Conservation (phyloP, 2,113 vertebrate genomes). For the Etheostoma cragini region DNA sequence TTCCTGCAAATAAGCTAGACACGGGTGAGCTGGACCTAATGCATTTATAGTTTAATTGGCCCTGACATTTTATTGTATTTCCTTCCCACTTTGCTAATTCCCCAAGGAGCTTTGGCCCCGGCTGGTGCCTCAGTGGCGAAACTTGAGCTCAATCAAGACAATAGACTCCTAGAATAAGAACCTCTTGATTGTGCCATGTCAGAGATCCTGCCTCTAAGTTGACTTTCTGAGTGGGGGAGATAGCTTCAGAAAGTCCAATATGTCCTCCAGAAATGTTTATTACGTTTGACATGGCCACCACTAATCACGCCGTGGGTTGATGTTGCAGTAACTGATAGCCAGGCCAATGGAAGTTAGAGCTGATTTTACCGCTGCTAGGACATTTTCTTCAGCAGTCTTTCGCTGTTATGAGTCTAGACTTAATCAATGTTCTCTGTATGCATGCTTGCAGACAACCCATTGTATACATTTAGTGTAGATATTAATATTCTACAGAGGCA, state of each 20-base stretch:
- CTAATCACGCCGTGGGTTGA: slow-evolving; percentile 59
- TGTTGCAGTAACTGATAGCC: slow-evolving; percentile 70
- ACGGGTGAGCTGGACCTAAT: slow-evolving; percentile 52
- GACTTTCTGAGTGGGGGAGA: slow-evolving; percentile 31
- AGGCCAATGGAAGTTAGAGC: slow-evolving; percentile 21
- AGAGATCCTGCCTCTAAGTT: slow-evolving; percentile 70
- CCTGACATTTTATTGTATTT: slow-evolving; percentile 80
- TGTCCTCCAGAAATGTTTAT: slow-evolving; percentile 46
- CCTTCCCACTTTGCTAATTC: slow-evolving; percentile 71
- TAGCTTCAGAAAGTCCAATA: slow-evolving; percentile 34
- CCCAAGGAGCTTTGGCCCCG: slow-evolving; percentile 54
- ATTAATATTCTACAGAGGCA: not conserved
- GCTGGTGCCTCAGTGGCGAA: slow-evolving; percentile 79
- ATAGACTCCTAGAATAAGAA: slow-evolving; percentile 69
- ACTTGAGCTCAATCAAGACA: slow-evolving; percentile 80
- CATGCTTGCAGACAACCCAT: not conserved
- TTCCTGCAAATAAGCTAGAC: slow-evolving; percentile 46
- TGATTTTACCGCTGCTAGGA: slow-evolving; percentile 19
- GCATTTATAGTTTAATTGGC: slow-evolving; percentile 73
- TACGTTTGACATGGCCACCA: slow-evolving; percentile 44
- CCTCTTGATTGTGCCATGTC: slow-evolving; percentile 78
- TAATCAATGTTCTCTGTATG: not conserved
- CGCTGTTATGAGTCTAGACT: slow-evolving; percentile 16
- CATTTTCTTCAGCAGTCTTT: slow-evolving; percentile 12
- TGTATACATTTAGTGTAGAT: not conserved